phyloP scores from a whole-genome alignment of 2,113 vertebrate genomes.

The Nothocercus julius region DNA sequence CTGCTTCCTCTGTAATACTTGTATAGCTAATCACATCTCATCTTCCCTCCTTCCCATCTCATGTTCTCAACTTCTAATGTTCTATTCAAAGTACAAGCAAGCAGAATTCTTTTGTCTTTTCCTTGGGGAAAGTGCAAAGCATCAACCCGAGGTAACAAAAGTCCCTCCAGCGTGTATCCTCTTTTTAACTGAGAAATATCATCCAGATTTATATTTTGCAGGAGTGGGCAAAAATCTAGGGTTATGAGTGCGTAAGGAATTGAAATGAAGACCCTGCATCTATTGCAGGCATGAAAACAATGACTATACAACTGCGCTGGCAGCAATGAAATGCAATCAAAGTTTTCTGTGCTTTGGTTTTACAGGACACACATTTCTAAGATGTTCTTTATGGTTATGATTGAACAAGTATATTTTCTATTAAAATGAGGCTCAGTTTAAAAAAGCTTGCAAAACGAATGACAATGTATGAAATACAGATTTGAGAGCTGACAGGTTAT shows the following conservation, averaged over 20 bases:
- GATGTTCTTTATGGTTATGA: neutral
- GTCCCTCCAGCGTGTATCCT: neutral
- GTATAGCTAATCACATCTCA: constrained; percentile 19
- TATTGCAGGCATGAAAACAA: neutral
- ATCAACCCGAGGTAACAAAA: constrained; percentile 16
- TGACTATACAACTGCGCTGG: neutral
- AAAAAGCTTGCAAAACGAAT: neutral
- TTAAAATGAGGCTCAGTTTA: neutral
- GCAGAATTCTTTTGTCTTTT: constrained; percentile 54
- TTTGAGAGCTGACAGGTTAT: neutral
- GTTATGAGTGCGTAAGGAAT: neutral
- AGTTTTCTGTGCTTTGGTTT: neutral
- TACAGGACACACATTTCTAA: neutral
- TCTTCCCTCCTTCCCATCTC: neutral
- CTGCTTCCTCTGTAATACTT: constrained; percentile 35
- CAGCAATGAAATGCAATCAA: neutral
- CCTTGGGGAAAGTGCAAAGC: constrained; percentile 21
- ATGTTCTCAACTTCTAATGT: neutral
- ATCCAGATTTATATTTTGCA: neutral
- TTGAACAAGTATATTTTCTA: neutral
- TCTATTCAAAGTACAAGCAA: constrained; percentile 40
- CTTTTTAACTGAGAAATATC: neutral
- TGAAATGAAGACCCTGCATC: neutral
- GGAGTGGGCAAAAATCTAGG: neutral
- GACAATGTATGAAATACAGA: neutral